Evolutionary conservation across 2,113 vertebrate genomes (phyloP), one percentile per base, ranked within the genome.

Genomic region (Ceuthmochares aereus): DNA sequence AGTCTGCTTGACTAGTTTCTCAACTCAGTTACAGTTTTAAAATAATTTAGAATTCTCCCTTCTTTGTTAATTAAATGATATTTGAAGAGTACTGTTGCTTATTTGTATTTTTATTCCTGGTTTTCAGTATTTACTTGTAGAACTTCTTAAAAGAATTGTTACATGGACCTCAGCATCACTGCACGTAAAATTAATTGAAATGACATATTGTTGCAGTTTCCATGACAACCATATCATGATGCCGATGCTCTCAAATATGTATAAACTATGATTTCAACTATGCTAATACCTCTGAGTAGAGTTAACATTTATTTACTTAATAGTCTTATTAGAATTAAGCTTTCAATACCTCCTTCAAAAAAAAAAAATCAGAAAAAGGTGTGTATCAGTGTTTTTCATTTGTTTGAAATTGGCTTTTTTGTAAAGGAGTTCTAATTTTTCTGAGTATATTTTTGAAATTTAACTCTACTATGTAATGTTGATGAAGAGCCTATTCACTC

Each of bases 191-290:
- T 97, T 96, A 98, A 98, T 97, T 97, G 97, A 98, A 98, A 98
- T 96, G 91, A 97, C 97, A 97, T 97, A 98, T 98, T 98, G 97
- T 98, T 97, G 93, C 95, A 96, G 97, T 98, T 98, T 98, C 98
- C 97, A 98, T 98, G 97, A 97, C 97, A 98, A 98, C 98, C 94
- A 97, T 97, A 98, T 97, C 95, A 98, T 97, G 97, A 98, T 98
- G 97, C 90, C 73, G 82, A 97, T 96, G 95, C 92, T 97, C 96
- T 98, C 97, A 96, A 98, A 98, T 97, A 98, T 98, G 98, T 97
- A 98, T 98, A 97, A 97, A 98, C 93, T 98, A 96, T 92, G 93
- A 95, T 97, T 94, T 97, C 94, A 97, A 97, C 94, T 97, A 96
- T 96, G 95, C 87, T 98, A 97, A 97, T 98, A 95, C 43, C 92